Percentiles rank a stretch among this genome's conserved stretches.
Evolutionary conservation across 2,797 vertebrate species (phyloP).

Genomic region (Micrastur ruficollis): DNA sequence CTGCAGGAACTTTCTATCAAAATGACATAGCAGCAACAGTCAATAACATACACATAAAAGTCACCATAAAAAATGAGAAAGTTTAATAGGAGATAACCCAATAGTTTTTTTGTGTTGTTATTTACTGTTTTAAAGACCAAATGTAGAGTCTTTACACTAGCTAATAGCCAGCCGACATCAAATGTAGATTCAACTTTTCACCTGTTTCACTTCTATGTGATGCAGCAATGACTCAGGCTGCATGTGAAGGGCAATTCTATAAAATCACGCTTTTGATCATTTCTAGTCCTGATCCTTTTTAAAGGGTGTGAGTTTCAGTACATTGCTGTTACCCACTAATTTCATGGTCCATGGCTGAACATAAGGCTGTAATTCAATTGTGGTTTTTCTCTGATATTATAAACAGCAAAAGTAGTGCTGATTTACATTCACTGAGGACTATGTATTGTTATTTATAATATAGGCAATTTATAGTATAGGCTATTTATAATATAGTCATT

Average conservation of each 20-base stretch:
- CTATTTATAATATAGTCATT: slow-evolving; percentile 65
- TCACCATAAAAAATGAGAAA: neutral
- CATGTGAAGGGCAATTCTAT: neutral
- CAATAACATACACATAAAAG: neutral
- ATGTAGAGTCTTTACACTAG: neutral
- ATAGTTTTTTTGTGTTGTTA: neutral
- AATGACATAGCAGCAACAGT: neutral
- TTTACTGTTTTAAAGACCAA: neutral
- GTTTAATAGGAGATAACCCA: neutral
- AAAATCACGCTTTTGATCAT: neutral
- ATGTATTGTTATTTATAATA: slow-evolving; percentile 55
- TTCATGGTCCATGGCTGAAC: slow-evolving; percentile 69
- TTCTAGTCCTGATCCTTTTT: slow-evolving; percentile 47
- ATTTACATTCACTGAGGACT: slow-evolving; percentile 62
- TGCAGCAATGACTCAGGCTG: neutral
- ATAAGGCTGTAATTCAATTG: slow-evolving; percentile 74
- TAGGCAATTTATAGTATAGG: slow-evolving; percentile 40
- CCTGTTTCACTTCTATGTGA: neutral
- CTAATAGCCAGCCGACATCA: neutral
- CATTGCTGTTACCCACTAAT: slow-evolving; percentile 63
- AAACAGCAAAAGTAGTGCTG: slow-evolving; percentile 46
- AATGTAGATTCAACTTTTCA: neutral
- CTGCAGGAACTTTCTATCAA: neutral
- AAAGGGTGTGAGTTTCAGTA: slow-evolving; percentile 17
- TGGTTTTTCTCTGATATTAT: slow-evolving; percentile 43